phyloP scores from a whole-genome alignment of 2,113 vertebrate genomes.

The Thunnus thynnus region DNA sequence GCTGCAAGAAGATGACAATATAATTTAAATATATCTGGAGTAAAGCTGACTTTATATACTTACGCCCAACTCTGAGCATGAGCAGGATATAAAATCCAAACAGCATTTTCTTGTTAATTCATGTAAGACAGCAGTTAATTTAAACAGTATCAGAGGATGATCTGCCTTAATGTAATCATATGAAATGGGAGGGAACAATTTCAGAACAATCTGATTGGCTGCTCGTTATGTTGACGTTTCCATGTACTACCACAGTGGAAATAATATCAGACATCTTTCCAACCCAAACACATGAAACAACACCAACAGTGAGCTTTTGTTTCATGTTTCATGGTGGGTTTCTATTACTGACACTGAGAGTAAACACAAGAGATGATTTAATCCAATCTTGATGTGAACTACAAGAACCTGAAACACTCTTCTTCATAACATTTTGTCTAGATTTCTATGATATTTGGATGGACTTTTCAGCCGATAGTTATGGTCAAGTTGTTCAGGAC shows the following conservation, averaged over 20 bases:
- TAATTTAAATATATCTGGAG: not conserved
- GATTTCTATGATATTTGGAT: too few relatives aligned
- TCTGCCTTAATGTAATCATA: not conserved
- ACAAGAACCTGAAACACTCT: too few relatives aligned
- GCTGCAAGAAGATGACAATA: too few relatives aligned
- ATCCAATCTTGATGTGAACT: too few relatives aligned
- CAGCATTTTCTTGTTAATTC: conserved; percentile 4
- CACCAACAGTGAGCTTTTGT: not conserved
- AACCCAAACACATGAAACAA: not conserved
- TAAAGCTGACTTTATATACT: conserved; percentile 4
- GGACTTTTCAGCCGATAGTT: too few relatives aligned
- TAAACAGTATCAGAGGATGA: not conserved
- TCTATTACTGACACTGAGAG: too few relatives aligned
- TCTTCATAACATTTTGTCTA: too few relatives aligned
- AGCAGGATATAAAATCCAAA: not conserved
- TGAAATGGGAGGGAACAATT: conserved; percentile 36
- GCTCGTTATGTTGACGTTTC: not conserved
- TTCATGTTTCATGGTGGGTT: not conserved
- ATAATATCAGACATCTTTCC: not conserved
- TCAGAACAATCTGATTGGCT: conserved; percentile 49
- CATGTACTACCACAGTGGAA: conserved; percentile 31
- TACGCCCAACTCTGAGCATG: not conserved
- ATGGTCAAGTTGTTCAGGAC: too few relatives aligned
- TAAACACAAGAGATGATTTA: not conserved
- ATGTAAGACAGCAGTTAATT: too few relatives aligned